Base-by-base conservation (phyloP, 2,113 vertebrate genomes). In the Sinocyclocheilus anophthalmus region DNA sequence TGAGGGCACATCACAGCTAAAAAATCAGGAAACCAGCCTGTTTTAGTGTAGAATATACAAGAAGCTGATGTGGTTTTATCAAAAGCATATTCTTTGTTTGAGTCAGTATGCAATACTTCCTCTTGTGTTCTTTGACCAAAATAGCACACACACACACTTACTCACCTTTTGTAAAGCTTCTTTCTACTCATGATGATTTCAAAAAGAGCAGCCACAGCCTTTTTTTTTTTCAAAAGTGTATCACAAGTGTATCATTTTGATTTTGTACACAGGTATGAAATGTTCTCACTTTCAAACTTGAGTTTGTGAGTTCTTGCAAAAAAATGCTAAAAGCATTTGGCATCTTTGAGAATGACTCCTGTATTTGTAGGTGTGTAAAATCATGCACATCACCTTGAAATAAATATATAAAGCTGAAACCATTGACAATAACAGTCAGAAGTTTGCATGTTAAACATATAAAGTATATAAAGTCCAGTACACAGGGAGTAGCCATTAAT, bases 71-170 rank as follows among this genome's bases (percentile, higher is more conserved):
- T 93, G 94, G 93, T 95, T 95, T 95, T 93, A 95, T 95, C 93
- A 95, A 95, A 95, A 95, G 94, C 92, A 92, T 91, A 93, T 93
- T 93, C 94, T 95, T 95, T 95, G 93, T 95, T 94, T 95, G 94
- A 94, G 93, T 96, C 94, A 95, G 94, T 93, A 87, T 91, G 93
- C 94, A 89, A 92, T 92, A 92, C 93, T 95, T 95, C 94, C 94
- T 94, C 94, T 94, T 92, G 92, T 92, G 92, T 48, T 90, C 92
- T 90, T 88, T 87, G 87, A 90, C 93, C 90, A 94, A 94, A 95
- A 95, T 94, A 95, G 94, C 92, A 87, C 91, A 39, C 33, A 45
- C 18, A 73, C 14, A 76, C 10, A 48, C 73, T 26, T 20, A 2
- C 37, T 45, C 57, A 80, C 69, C 84, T 88, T 87, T 92, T 90